A percentile compares a stretch with the other conserved stretches of the same genome.
These are phyloP conservation scores for Peromyscus californicus DNA, from an alignment of 2,113 vertebrate species.

Conservation along the genomic window DNA sequence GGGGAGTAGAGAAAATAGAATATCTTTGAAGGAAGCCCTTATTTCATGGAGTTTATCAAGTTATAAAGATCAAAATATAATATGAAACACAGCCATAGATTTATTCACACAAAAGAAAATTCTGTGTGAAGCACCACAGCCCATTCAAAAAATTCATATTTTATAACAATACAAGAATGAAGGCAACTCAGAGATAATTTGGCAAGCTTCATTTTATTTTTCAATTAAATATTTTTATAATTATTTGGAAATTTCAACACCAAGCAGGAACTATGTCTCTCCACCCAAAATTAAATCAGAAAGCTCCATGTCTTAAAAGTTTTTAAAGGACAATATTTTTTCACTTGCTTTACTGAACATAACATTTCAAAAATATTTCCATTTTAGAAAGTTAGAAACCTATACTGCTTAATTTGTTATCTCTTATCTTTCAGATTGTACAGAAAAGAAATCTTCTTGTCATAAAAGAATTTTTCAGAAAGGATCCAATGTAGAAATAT, in stretches of 20 bases:
- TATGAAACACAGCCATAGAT: constrained; percentile 28
- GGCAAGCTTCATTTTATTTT: not conserved
- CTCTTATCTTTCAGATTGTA: constrained; percentile 3
- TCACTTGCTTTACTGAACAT: constrained; percentile 44
- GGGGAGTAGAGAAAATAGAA: not conserved
- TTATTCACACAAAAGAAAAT: constrained; percentile 31
- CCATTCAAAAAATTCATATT: constrained; percentile 3
- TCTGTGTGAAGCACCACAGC: not conserved
- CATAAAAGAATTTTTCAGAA: constrained; percentile 60
- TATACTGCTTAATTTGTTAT: constrained; percentile 42
- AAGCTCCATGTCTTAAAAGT: constrained; percentile 23
- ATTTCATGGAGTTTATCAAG: not conserved
- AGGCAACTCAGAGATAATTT: constrained; percentile 15
- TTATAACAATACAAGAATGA: not conserved
- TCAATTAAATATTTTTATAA: constrained; percentile 50
- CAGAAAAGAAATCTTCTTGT: not conserved
- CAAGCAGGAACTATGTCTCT: constrained; percentile 56
- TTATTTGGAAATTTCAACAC: constrained; percentile 52
- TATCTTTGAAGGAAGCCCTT: constrained; percentile 4
- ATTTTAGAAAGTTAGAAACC: constrained; percentile 40
- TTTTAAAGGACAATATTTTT: constrained; percentile 6
- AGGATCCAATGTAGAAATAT: constrained; percentile 30
- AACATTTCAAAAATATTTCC: constrained; percentile 46
- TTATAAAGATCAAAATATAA: constrained; percentile 19
- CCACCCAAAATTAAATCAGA: constrained; percentile 21